Evolutionary conservation across 2,888 invertebrate genomes (phyloP), one percentile per base, ranked within the genome.

Genomic region (Fragum whitleyi): DNA sequence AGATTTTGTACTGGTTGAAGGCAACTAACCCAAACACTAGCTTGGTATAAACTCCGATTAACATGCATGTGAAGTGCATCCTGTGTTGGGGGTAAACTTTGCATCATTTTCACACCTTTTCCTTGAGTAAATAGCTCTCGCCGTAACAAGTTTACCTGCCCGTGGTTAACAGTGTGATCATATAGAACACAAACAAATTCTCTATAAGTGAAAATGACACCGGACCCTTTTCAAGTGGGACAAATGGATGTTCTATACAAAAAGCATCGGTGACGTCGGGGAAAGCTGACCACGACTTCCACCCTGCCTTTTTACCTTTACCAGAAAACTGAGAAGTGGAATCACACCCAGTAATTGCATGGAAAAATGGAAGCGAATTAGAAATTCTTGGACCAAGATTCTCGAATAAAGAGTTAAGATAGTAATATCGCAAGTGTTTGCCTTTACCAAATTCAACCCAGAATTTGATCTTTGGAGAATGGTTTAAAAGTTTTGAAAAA

Each of bases 291-390:
- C 59, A 59, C 23, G 26, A 23, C 26, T 59, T 59, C 59, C 84
- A 89, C 61, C 85, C 86, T 19, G 77, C 42, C 67, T 83, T 83
- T 70, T 88, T 81, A 19, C 82, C 82, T 72, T 83, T 84, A 0
- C 86, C 81, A 65, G 69, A 16, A 59, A 87, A 89, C 14, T 77
- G 69, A 16, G 83, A 88, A 7, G 81, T 79, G 32, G 76, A 59
- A 77, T 89, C 87, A 67, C 86, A 86, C 2, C 86, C 87, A 59
- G 87, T 87, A 47, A 89, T 86, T 14, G 87, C 82, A 69, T n/a
- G 87, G 57, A 88, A 87, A 69, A 69, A 81, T 2, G 74, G 74
- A 11, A 85, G 69, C 16, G 9, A 3, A 36, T 36, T 36, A 6
- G 32, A 36, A 36, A 36, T 36, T 36, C 32, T 36, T 36, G 81